Conservation (phyloP, 2,797 vertebrate genomes). For the Tenualosa ilisha region DNA sequence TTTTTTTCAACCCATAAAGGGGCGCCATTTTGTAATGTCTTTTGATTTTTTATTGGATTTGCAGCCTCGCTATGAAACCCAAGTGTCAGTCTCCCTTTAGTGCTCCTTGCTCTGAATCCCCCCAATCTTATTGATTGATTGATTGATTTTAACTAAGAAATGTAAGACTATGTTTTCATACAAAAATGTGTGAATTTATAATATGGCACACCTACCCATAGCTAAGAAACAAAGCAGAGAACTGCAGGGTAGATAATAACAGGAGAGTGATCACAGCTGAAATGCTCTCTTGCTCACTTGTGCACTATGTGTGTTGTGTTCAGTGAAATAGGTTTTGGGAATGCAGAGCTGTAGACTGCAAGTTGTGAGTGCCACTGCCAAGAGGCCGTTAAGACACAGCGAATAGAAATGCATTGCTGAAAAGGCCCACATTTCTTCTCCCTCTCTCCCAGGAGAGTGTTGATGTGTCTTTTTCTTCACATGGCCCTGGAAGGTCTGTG, state of each 20-base stretch:
- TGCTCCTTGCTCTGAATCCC: not conserved
- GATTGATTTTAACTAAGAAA: too few relatives aligned
- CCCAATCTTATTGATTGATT: not conserved
- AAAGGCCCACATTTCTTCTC: not conserved
- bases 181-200: not conserved
- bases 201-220: not conserved
- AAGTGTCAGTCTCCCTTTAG: conserved; percentile 23
- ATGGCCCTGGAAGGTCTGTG: not conserved
- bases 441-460: not conserved
- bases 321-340: not conserved
- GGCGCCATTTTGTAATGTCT: conserved; percentile 34
- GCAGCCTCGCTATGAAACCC: conserved; percentile 15
- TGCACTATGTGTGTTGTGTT: not conserved
- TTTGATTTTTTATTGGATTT: conserved; percentile 36
- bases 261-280: not conserved
- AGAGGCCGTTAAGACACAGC: conserved; percentile 14
- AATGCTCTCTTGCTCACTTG: not conserved
- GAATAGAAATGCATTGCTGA: not conserved
- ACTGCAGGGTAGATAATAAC: not conserved
- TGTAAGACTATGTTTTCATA: too few relatives aligned
- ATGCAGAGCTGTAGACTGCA: not conserved
- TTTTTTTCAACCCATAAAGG: conserved; percentile 30
- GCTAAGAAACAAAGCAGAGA: not conserved
- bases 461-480: not conserved
- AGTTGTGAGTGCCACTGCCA: not conserved